A percentile compares a stretch with the other conserved stretches of the same genome.
These are phyloP conservation scores for Gymnodraco acuticeps DNA, from an alignment of 2,797 vertebrate species.

Conservation along the genomic window DNA sequence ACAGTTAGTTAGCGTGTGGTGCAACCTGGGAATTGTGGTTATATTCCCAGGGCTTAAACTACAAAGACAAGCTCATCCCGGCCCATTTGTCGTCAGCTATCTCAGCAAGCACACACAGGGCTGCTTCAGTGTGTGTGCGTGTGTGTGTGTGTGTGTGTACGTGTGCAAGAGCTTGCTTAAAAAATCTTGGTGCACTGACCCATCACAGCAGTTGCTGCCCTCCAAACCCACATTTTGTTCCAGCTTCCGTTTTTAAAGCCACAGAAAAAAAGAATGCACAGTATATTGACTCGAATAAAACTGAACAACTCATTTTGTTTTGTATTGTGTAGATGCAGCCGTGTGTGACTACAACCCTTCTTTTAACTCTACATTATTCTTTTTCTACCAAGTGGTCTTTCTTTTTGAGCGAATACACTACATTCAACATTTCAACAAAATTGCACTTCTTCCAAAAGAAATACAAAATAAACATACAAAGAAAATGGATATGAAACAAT, in stretches of 20 bases:
- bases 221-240: conserved; percentile 39
- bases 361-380: too few species aligned
- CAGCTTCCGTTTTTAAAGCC: neutral
- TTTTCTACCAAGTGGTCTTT: too few species aligned
- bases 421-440: too few species aligned
- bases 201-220: conserved; percentile 22
- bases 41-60: conserved; percentile 51
- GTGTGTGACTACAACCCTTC: too few species aligned
- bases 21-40: conserved; percentile 60
- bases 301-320: too few species aligned
- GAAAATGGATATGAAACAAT: too few species aligned
- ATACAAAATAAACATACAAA: too few species aligned
- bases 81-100: conserved; percentile 53
- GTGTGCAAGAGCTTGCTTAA: neutral
- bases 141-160: neutral
- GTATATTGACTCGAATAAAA: too few species aligned
- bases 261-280: neutral
- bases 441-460: too few species aligned
- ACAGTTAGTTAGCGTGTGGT: conserved; percentile 32
- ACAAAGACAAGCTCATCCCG: conserved; percentile 59
- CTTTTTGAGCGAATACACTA: too few species aligned
- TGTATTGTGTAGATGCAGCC: too few species aligned
- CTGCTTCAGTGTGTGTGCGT: conserved; percentile 3
- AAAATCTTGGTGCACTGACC: conserved; percentile 19
- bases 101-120: conserved; percentile 50